Evolutionary conservation across 1,140 invertebrate genomes (phyloP).

Genomic region (Phortica variegata): DNA sequence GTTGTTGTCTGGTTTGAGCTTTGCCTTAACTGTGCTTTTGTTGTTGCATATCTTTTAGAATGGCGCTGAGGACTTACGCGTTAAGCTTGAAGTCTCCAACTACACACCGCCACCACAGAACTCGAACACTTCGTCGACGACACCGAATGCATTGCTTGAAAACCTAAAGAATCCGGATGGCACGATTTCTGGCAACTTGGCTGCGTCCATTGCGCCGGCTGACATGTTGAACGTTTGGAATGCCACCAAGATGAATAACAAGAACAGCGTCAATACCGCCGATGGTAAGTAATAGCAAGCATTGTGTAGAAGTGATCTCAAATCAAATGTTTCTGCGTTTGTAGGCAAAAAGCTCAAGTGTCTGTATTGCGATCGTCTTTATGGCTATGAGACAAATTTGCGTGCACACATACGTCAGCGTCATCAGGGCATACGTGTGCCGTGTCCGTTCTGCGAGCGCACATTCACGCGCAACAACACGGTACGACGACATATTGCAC

Average conservation of each 20-base stretch:
- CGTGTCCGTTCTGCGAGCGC: constrained; percentile 81
- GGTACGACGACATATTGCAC: constrained; percentile 80
- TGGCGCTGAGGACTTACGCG: constrained; percentile 61
- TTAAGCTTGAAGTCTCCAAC: constrained; percentile 62
- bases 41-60: constrained; percentile 24
- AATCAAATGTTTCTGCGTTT: too few species aligned
- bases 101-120: constrained; percentile 58
- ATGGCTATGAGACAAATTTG: constrained; percentile 89
- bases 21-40: background rate
- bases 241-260: constrained; percentile 56
- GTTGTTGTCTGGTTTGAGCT: too few species aligned
- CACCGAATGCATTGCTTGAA: constrained; percentile 58
- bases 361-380: constrained; percentile 87
- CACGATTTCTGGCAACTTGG: constrained; percentile 44
- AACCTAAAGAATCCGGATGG: constrained; percentile 60
- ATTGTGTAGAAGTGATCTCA: too few species aligned
- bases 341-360: constrained; percentile 87
- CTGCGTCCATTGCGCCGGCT: constrained; percentile 50
- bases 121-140: constrained; percentile 60
- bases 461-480: constrained; percentile 93
- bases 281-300: constrained; percentile 38
- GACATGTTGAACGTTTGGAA: constrained; percentile 58
- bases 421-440: constrained; percentile 85
- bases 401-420: constrained; percentile 85
- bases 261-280: constrained; percentile 57